Evolutionary conservation across 2,888 invertebrate genomes (phyloP), one percentile per base, ranked within the genome.

Genomic region (Callosobruchus maculatus): DNA sequence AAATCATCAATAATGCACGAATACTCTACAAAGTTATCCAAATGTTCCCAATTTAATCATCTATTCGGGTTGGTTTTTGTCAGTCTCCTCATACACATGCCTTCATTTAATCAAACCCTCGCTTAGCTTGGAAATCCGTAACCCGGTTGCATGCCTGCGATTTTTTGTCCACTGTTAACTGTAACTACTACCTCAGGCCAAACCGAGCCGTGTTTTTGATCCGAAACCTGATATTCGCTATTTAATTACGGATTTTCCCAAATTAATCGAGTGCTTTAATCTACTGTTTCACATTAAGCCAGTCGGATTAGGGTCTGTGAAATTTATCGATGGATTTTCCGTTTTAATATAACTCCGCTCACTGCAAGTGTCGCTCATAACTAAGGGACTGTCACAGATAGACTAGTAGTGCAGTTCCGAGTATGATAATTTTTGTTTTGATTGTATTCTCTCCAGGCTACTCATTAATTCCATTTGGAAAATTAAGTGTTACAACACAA

Each of bases 161-260:
- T 49, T 49, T 49, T 49, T 49, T 49, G 49, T 7, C 49, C 13
- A 18, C 13, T 18, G 49, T 49, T 7, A 49, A 49, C 49, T 49
- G 49, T 49, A 49, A 49, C 49, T 49, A 49, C 49, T 49, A 49
- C 49, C 49, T 49, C 49, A 49, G 49, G 49, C 49, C 49, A 49
- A 49, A 49, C 49, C 49, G 49, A 49, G 18, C 49, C 49, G 13
- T 49, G 49, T 49, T 49, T 49, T 49, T 49, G 49, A 13, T 49
- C 49, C 49, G 49, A 49, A 49, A 49, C 49, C 49, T 7, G 49
- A 49, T 49, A 49, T 49, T 49, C 49, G 49, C 49, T 18, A 68
- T 68, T 68, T 68, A 68, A 68, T 68, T 68, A 68, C 68, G 21
- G 68, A 68, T 68, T 68, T 68, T 68, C 68, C 21, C 22, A 68